Base-by-base conservation (phyloP, 1,140 invertebrate genomes). In the Danaus plexippus region DNA sequence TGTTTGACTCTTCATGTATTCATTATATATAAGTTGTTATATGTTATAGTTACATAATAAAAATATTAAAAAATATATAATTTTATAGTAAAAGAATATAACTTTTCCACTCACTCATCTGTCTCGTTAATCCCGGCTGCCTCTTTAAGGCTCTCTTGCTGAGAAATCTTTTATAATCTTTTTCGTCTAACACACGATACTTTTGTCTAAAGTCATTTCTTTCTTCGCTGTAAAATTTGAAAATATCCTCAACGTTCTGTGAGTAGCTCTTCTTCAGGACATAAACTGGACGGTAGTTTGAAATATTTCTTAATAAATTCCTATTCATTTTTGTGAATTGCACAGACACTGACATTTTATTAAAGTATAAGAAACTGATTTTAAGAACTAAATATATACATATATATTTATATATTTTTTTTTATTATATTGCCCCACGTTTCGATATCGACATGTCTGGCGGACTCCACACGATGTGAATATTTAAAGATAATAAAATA, bases 131-230 rank as follows among this genome's bases (percentile, higher is more conserved):
- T 8, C 73, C 73, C 0, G 80, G 76, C 22, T 80, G 73, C 22
- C 80, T 64, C 49, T 61, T 70, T 9, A 69, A 10, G 1, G 79
- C 55, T 13, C 73, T 67, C 9, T 66, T 59, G 49, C 76, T 84
- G 0, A 84, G 59, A 22, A 79, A 82, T 13, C 79, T 70, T 1
- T 52, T 49, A 32, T 84, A 84, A 15, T 84, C 80, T 10, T 73
- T 58, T 8, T 71, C 76, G 41, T 66, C 67, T 57, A 75, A 47
- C 4, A 56, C 52, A 13, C 64, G 52, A 50, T 72, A 72, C 15
- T 62, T 64, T 1, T 68, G 58, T 13, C 59, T 60, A 42, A 64
- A 49, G 9, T 54, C 54, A 12, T 70, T 57, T 1, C 64, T 59
- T 15, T 71, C 63, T 9, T 73, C 70, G 42, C 61, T 69, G 32